These are phyloP conservation scores for Podotricha telesiphe DNA, from an alignment of 2,888 invertebrate genomes.

Conservation along the genomic window DNA sequence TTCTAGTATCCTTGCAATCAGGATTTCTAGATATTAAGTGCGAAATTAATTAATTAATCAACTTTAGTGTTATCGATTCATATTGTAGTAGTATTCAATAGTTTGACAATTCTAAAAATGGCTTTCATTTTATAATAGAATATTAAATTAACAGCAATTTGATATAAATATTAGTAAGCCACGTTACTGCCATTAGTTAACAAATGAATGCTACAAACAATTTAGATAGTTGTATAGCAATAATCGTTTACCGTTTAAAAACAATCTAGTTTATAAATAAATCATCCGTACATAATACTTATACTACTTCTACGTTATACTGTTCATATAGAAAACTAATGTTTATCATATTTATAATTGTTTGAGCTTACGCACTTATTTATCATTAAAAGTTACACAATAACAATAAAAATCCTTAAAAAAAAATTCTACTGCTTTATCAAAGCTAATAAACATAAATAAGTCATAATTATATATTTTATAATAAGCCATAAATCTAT, in stretches of 20 bases:
- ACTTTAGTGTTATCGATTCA: not conserved
- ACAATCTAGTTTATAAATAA: too few relatives aligned
- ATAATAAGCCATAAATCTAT: not conserved
- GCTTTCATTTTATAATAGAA: not conserved
- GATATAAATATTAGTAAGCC: conserved; percentile 22
- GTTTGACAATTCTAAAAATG: conserved; percentile 1
- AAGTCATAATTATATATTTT: not conserved
- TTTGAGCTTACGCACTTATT: too few relatives aligned
- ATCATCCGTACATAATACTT: too few relatives aligned
- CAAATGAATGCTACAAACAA: conserved; percentile 12
- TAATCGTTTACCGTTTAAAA: not conserved
- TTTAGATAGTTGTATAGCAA: not conserved
- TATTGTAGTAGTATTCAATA: not conserved
- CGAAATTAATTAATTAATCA: too few relatives aligned
- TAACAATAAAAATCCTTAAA: too few relatives aligned
- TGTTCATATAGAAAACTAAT: too few relatives aligned
- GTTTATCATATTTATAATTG: too few relatives aligned
- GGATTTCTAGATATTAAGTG: not conserved
- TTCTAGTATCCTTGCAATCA: not conserved
- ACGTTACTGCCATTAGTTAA: conserved; percentile 36
- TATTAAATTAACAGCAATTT: not conserved
- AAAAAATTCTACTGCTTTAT: too few relatives aligned
- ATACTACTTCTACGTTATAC: too few relatives aligned
- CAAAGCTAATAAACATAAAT: not conserved
- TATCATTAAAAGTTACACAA: too few relatives aligned